These are phyloP conservation scores for Spodoptera litura DNA, from an alignment of 1,140 invertebrate species.

Conservation along the genomic window DNA sequence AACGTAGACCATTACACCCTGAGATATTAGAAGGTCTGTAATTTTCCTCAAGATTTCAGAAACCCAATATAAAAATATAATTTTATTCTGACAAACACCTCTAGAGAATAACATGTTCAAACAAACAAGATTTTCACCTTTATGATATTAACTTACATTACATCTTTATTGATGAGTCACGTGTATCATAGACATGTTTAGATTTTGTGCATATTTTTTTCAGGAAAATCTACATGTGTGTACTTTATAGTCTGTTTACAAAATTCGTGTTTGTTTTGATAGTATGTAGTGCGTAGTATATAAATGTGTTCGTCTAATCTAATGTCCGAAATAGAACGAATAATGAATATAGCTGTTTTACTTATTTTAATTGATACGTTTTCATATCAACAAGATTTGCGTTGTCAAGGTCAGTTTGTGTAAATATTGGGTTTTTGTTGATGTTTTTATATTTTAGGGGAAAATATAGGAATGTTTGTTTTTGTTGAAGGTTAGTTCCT, in stretches of 20 bases:
- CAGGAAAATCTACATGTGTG: not conserved
- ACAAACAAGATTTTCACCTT: not conserved
- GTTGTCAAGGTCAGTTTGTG: conserved; percentile 25
- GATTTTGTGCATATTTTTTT: no score
- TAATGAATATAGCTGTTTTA: conserved; percentile 28
- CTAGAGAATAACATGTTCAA: no score
- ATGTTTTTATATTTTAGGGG: not conserved
- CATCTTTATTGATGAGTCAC: no score
- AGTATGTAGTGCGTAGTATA: conserved; percentile 15
- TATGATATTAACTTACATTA: not conserved
- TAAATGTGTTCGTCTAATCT: not conserved
- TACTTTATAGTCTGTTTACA: conserved; percentile 1
- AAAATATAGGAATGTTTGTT: no score
- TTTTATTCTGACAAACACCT: no score
- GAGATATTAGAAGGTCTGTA: no score
- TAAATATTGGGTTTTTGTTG: conserved; percentile 2
- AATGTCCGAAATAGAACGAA: conserved; percentile 13
- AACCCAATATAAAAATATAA: no score
- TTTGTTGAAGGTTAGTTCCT: no score
- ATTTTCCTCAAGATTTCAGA: no score
- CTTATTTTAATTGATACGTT: not conserved
- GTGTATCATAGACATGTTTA: not conserved
- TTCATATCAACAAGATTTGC: not conserved
- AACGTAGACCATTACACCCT: no score
- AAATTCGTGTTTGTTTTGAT: not conserved